Evolutionary conservation across 2,888 invertebrate species (phyloP).

Genomic region (Liposcelis brunnea): DNA sequence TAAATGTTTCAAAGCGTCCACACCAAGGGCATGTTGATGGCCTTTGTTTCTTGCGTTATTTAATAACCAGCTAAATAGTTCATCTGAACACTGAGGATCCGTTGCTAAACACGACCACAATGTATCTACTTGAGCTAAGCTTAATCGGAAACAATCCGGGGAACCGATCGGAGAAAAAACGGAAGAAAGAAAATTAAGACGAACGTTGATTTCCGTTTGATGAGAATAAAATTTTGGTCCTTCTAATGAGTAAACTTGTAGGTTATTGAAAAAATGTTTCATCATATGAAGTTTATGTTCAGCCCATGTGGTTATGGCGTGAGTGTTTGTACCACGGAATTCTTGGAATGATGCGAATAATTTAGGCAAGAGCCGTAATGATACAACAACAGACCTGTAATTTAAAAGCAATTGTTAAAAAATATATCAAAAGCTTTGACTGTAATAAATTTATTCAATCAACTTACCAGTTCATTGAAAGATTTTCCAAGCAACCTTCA

Average conservation of each 20-base stretch:
- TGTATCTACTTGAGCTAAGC: constrained; percentile 76
- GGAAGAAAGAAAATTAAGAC: constrained; percentile 80
- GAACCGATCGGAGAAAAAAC: constrained; percentile 82
- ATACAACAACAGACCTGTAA: constrained; percentile 69
- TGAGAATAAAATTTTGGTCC: constrained; percentile 38
- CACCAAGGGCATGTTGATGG: constrained; percentile 77
- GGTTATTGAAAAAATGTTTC: constrained; percentile 76
- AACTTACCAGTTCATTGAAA: constrained; percentile 56
- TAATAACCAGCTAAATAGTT: constrained; percentile 83
- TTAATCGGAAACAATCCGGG: constrained; percentile 69
- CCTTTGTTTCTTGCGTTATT: constrained; percentile 76
- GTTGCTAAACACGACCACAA: constrained; percentile 83
- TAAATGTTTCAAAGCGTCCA: constrained; percentile 72
- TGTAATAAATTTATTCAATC: neutral
- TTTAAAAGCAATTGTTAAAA: constrained; percentile 11
- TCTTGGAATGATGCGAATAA: constrained; percentile 82
- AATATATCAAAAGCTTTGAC: neutral
- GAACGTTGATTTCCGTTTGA: constrained; percentile 77
- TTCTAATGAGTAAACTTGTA: constrained; percentile 49
- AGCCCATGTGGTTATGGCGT: constrained; percentile 81
- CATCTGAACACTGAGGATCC: constrained; percentile 73
- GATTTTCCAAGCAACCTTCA: constrained; percentile 80
- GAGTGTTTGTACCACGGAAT: constrained; percentile 70
- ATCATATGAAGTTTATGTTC: constrained; percentile 86
- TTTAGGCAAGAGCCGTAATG: constrained; percentile 73